phyloP scores from a whole-genome alignment of 2,113 vertebrate genomes.

The Pterophyllum scalare region DNA sequence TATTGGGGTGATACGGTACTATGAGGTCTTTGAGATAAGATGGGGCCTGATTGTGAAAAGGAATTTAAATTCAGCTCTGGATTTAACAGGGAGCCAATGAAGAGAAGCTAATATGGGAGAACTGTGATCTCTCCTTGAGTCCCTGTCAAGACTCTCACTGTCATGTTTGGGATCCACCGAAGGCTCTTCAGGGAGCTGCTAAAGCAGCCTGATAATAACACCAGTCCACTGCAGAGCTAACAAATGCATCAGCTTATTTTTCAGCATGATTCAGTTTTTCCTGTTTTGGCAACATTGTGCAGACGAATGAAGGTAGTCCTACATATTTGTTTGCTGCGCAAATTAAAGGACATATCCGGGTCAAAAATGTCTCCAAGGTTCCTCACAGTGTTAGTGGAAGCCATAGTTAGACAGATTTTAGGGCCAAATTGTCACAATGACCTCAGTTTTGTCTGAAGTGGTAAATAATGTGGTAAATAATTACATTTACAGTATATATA shows the following conservation, averaged over 20 bases:
- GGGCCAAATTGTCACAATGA: neutral
- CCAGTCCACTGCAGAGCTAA: neutral
- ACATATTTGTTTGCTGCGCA: neutral
- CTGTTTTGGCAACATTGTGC: neutral
- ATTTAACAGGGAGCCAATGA: neutral
- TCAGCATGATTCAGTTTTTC: neutral
- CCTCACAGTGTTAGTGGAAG: neutral
- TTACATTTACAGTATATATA: neutral
- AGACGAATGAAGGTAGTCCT: neutral
- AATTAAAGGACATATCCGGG: neutral
- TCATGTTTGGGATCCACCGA: neutral
- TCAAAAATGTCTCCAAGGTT: neutral
- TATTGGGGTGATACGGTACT: neutral
- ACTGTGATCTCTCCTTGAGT: neutral
- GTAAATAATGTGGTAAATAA: too few relatives aligned
- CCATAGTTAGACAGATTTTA: neutral
- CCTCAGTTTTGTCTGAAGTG: neutral
- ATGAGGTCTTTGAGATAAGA: neutral
- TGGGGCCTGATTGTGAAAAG: neutral
- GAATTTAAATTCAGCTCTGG: neutral
- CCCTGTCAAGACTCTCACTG: neutral
- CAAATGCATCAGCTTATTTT: neutral
- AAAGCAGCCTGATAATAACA: neutral
- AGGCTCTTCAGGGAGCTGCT: neutral
- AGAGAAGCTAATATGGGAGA: neutral